A percentile compares a stretch with the other conserved stretches of the same genome.
Evolutionary conservation across 2,888 invertebrate genomes (phyloP).

Genomic region (Hartigia nigra): DNA sequence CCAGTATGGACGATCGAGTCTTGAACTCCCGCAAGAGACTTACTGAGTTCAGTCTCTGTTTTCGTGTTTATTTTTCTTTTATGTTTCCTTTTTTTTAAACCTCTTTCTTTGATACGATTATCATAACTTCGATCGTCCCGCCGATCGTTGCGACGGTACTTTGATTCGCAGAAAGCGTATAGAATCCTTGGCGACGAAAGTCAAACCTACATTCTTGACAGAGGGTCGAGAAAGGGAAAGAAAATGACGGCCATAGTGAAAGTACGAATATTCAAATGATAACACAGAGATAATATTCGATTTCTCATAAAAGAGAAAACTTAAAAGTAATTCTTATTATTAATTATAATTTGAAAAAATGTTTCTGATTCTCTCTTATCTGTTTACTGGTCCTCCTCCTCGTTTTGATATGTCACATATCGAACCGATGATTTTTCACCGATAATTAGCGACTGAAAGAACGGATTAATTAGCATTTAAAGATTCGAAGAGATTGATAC

Average conservation of each 20-base stretch:
- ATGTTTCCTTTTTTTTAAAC: not conserved
- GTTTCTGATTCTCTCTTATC: not conserved
- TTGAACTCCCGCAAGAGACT: not conserved
- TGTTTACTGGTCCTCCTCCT: conserved; percentile 79
- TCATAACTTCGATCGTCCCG: not conserved
- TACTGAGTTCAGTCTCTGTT: not conserved
- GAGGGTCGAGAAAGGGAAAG: conserved; percentile 21
- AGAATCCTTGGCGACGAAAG: conserved; percentile 26
- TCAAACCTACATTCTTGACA: not conserved
- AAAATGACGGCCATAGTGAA: not conserved
- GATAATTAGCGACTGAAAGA: conserved; percentile 83
- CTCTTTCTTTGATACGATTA: not conserved
- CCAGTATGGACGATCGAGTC: not conserved
- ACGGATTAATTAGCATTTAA: not conserved
- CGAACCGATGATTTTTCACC: conserved; percentile 94
- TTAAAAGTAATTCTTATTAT: not conserved
- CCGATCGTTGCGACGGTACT: conserved; percentile 11
- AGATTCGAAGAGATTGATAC: conserved; percentile 27
- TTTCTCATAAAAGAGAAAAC: not conserved
- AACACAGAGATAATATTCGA: not conserved
- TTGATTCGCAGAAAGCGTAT: conserved; percentile 39
- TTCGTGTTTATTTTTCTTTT: not conserved
- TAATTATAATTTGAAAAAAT: not conserved
- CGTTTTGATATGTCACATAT: conserved; percentile 95
- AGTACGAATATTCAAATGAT: not conserved